Evolutionary conservation across 2,888 invertebrate species (phyloP).

Genomic region (Tachina lurida): DNA sequence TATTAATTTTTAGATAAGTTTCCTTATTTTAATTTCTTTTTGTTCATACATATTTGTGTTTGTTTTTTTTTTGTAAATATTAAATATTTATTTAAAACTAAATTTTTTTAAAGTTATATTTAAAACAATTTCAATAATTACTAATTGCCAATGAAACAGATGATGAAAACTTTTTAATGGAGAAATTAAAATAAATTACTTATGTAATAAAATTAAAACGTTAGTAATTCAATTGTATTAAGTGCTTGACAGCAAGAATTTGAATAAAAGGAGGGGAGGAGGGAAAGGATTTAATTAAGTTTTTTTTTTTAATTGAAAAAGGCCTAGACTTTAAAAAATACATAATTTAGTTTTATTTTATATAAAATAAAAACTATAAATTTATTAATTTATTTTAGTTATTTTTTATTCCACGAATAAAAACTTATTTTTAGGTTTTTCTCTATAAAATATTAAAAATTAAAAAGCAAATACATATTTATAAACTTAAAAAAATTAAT

Average conservation of each 20-base stretch:
- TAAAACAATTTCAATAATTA: conserved; percentile 37
- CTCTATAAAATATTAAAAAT: conserved; percentile 35
- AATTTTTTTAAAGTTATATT: conserved; percentile 22
- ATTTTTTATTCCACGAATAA: conserved; percentile 34
- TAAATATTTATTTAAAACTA: conserved; percentile 61
- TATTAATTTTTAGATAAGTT: conserved; percentile 19
- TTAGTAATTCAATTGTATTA: conserved; percentile 28
- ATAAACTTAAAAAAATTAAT: conserved; percentile 66
- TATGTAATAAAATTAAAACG: conserved; percentile 15
- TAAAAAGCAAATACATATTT: conserved; percentile 44
- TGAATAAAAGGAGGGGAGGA: not conserved
- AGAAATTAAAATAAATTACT: conserved; percentile 16
- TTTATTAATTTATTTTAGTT: conserved; percentile 20
- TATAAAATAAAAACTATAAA: conserved; percentile 43
- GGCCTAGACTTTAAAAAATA: conserved; percentile 31
- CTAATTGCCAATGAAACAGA: conserved; percentile 42
- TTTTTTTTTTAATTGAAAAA: conserved; percentile 26
- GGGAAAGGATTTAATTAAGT: conserved; percentile 1
- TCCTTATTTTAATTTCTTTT: conserved; percentile 34
- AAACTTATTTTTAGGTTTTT: conserved; percentile 45
- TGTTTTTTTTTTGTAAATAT: conserved; percentile 50
- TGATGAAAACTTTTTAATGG: conserved; percentile 40
- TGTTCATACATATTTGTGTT: conserved; percentile 56
- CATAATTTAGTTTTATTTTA: conserved; percentile 23
- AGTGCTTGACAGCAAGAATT: conserved; percentile 27